Percentiles rank a stretch among this genome's conserved stretches.
phyloP scores from a whole-genome alignment of 2,113 vertebrate genomes.

The Tetrao urogallus region DNA sequence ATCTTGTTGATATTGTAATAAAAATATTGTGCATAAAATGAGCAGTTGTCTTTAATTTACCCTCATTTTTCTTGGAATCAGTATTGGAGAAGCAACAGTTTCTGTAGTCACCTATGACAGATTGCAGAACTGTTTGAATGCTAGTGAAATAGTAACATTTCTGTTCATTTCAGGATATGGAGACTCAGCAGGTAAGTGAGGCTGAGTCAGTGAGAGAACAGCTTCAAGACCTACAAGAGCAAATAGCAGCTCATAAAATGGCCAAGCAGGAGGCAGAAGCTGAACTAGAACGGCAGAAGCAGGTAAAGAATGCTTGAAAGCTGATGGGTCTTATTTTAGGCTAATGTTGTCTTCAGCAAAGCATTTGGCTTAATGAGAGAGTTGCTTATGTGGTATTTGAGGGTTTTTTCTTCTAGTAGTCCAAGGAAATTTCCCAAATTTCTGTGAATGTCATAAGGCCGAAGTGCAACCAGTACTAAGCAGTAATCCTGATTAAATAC shows the following conservation, averaged over 20 bases:
- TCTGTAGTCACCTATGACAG: neutral
- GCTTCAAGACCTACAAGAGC: slow-evolving; percentile 88
- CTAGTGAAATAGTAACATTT: neutral
- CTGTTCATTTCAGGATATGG: slow-evolving; percentile 84
- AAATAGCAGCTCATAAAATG: slow-evolving; percentile 80
- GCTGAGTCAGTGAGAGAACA: slow-evolving; percentile 90
- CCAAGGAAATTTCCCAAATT: neutral
- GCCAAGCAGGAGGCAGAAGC: slow-evolving; percentile 90
- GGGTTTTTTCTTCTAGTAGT: neutral
- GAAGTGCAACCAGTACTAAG: neutral
- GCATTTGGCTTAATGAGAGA: neutral
- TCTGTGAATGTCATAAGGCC: neutral
- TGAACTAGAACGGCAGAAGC: slow-evolving; percentile 92
- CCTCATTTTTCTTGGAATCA: neutral
- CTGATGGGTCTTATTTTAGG: neutral
- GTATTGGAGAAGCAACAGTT: neutral
- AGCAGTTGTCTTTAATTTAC: neutral
- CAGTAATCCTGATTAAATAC: neutral
- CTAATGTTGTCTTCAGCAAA: neutral
- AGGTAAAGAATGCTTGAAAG: slow-evolving; percentile 75
- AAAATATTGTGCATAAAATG: neutral
- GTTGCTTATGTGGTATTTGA: neutral
- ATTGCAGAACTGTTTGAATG: neutral
- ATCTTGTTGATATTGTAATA: neutral
- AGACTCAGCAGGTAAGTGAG: slow-evolving; percentile 89